Evolutionary conservation across 2,113 vertebrate species (phyloP).

Genomic region (Pterocles orientalis): DNA sequence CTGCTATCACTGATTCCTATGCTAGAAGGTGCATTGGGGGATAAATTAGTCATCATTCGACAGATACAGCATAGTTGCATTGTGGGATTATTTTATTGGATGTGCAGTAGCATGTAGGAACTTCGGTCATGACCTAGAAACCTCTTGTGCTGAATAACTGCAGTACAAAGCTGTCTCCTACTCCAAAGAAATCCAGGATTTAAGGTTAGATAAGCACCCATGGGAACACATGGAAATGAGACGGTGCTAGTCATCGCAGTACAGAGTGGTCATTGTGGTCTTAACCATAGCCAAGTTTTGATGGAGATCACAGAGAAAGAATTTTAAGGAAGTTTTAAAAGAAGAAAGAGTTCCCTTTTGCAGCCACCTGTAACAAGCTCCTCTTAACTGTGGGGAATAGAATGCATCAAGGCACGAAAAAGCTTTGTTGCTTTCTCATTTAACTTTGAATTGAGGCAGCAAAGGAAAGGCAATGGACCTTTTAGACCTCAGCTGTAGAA

Average conservation of each 20-base stretch:
- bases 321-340: background rate
- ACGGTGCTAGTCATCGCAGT: background rate
- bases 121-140: slow-evolving; percentile 3
- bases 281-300: background rate
- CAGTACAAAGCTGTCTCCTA: background rate
- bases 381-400: background rate
- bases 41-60: background rate
- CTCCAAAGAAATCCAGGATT: background rate
- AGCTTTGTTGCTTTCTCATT: background rate
- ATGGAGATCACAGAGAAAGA: background rate
- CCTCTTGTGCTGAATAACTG: background rate
- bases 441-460: slow-evolving; percentile 9
- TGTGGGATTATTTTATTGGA: background rate
- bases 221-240: background rate
- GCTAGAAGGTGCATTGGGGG: background rate
- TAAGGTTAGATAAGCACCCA: background rate
- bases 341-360: background rate
- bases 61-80: background rate
- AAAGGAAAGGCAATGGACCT: background rate
- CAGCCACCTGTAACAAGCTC: background rate
- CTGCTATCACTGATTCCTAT: background rate
- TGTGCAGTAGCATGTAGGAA: background rate
- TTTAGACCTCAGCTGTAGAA: background rate
- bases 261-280: background rate
- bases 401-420: background rate